phyloP scores from a whole-genome alignment of 2,888 invertebrate species.

The Noctua fimbriata region DNA sequence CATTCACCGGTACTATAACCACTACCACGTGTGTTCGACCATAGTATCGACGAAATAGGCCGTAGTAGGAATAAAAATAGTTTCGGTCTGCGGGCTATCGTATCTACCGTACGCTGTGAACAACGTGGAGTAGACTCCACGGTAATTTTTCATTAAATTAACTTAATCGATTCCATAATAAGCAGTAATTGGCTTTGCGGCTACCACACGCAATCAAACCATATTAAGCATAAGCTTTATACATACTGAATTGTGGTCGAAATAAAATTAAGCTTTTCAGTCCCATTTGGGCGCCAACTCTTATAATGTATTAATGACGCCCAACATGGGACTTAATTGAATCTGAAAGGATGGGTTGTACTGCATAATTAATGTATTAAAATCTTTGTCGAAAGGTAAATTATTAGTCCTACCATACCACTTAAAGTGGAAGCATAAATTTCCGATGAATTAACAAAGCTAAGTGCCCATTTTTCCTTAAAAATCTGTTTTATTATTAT shows the following conservation, averaged over 20 bases:
- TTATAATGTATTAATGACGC: conserved; percentile 58
- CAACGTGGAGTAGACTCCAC: not conserved
- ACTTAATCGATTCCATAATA: conserved; percentile 8
- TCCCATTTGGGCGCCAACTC: conserved; percentile 56
- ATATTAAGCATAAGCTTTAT: conserved; percentile 7
- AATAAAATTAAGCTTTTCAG: conserved; percentile 36
- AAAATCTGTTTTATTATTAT: conserved; percentile 15
- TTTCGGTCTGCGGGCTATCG: conserved; percentile 37
- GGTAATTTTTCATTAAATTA: not conserved
- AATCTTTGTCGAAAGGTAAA: conserved; percentile 45
- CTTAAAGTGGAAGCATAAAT: conserved; percentile 36
- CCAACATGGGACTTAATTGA: conserved; percentile 55
- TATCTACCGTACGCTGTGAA: conserved; percentile 22
- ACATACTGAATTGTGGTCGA: conserved; percentile 22
- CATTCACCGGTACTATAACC: conserved; percentile 79
- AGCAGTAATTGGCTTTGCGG: not conserved
- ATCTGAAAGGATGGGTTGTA: conserved; percentile 46
- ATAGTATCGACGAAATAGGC: conserved; percentile 67
- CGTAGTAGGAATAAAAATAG: conserved; percentile 73
- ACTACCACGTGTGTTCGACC: conserved; percentile 73
- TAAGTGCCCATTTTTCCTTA: not conserved
- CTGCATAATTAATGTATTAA: conserved; percentile 52
- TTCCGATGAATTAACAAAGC: conserved; percentile 22
- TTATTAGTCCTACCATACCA: conserved; percentile 18
- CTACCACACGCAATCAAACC: not conserved